Conservation (phyloP, 2,888 invertebrate species). For the Athalia circularis region DNA sequence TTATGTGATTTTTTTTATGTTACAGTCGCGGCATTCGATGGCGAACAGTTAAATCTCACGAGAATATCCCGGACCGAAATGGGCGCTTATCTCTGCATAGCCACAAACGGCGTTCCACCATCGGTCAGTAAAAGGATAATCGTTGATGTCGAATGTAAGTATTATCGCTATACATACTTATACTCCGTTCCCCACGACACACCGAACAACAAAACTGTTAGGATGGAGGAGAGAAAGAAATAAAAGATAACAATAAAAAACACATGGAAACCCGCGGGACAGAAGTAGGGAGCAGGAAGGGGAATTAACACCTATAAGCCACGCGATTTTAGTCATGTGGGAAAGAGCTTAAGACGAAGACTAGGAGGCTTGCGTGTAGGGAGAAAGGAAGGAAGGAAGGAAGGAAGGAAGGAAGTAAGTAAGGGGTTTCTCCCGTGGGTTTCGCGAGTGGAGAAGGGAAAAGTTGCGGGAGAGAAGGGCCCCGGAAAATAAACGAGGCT, state of each 20-base stretch:
- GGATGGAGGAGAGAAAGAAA: not conserved
- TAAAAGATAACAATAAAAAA: not conserved
- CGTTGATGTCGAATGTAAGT: conserved; percentile 93
- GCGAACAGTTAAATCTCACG: conserved; percentile 89
- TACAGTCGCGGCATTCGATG: conserved; percentile 89
- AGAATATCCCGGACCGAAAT: conserved; percentile 92
- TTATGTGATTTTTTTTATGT: conserved; percentile 64
- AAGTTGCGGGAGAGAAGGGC: no score
- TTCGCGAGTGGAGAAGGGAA: no score
- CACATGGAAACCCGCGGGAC: no score
- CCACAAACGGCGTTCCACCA: conserved; percentile 91
- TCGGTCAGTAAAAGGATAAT: conserved; percentile 95
- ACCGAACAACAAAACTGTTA: not conserved
- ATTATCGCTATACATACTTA: conserved; percentile 14
- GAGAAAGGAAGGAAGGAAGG: no score
- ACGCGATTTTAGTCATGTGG: no score
- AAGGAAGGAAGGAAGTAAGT: no score
- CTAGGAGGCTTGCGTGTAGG: no score
- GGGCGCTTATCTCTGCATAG: conserved; percentile 90
- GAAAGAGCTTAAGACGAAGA: no score
- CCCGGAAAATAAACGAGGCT: conserved; percentile 31
- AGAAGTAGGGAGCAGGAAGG: no score
- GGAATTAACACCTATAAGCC: no score
- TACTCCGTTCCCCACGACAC: not conserved
- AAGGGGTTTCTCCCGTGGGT: no score